Base-by-base conservation (phyloP, 2,113 vertebrate genomes). In the Felis catus region DNA sequence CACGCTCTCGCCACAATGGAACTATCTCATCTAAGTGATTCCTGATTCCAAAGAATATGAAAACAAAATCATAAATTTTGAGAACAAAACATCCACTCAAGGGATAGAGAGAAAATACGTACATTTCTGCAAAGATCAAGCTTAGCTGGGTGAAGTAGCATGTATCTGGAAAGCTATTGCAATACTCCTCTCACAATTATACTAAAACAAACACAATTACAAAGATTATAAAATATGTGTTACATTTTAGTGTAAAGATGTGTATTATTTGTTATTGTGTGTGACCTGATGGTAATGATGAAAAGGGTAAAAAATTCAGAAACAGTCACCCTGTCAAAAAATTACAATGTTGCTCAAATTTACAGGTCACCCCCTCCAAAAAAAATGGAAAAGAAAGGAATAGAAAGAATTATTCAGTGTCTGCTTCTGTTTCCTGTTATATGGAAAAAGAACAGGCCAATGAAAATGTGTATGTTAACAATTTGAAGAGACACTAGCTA, bases 1-100 rank as follows among this genome's bases (percentile, higher is more conserved):
- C 99, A 94, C 99, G 99, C 89, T 99, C 99, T 68, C 99, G 99
- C 91, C 99, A 99, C 99, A 99, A 99, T 95, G 99, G 99, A 99
- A 98, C 99, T 97, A 98, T 99, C 97, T 98, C 99, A 97, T 99
- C 99, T 95, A 99, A 98, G 97, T 99, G 99, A 99, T 99, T 99
- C 96, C 98, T 96, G 90, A 98, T 98, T 98, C 99, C 99, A 99
- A 99, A 99, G 98, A 98, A 98, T 96, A 98, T 96, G 97, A 96
- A 97, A 97, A 97, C 98, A 97, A 61, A 61, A 86, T 80, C 92
- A 91, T 95, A 74, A 73, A 65, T 94, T 98, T 96, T 98, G 95
- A 97, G 90, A 98, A 82, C 70, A 97, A 92, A 91, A 97, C 70
- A 48, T 74, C 21, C 55, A 94, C 97, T 98, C 86, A 93, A 96